phyloP scores from a whole-genome alignment of 2,797 vertebrate species.

The Halcyon badia region DNA sequence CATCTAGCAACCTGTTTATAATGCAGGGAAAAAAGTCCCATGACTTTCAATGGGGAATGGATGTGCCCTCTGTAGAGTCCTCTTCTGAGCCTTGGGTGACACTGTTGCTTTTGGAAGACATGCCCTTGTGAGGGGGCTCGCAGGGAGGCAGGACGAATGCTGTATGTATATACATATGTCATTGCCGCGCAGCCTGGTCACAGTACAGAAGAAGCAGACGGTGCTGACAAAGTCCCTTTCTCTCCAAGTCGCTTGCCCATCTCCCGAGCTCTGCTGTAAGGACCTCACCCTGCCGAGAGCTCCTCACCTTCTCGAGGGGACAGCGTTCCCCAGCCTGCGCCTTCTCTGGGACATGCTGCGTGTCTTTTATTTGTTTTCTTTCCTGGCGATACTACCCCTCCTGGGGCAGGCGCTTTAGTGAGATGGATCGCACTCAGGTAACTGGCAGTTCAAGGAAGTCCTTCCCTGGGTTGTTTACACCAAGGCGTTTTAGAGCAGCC shows the following conservation, averaged over 20 bases:
- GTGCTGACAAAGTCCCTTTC: not conserved
- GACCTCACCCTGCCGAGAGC: not conserved
- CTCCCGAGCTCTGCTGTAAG: not conserved
- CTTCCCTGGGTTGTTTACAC: constrained; percentile 78
- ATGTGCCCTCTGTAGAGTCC: fast-evolving
- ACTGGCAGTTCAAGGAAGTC: constrained; percentile 83
- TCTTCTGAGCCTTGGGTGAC: not conserved
- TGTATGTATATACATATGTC: fast-evolving
- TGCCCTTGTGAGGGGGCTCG: fast-evolving
- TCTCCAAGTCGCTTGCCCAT: not conserved
- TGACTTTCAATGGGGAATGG: not conserved
- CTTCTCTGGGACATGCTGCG: not conserved
- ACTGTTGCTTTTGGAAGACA: not conserved
- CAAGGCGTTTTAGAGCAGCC: constrained; percentile 82
- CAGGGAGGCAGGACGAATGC: not conserved
- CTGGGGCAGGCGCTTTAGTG: constrained; percentile 79
- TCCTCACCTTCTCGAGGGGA: not conserved
- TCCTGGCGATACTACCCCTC: constrained; percentile 53
- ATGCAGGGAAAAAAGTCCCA: fast-evolving
- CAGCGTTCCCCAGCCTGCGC: not conserved
- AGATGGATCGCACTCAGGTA: constrained; percentile 79
- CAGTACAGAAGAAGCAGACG: fast-evolving
- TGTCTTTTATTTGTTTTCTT: constrained; percentile 82
- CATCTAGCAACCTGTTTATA: not conserved
- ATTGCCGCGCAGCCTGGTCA: not conserved